These are phyloP conservation scores for Crioceris asparagi DNA, from an alignment of 2,888 invertebrate species.

Conservation along the genomic window DNA sequence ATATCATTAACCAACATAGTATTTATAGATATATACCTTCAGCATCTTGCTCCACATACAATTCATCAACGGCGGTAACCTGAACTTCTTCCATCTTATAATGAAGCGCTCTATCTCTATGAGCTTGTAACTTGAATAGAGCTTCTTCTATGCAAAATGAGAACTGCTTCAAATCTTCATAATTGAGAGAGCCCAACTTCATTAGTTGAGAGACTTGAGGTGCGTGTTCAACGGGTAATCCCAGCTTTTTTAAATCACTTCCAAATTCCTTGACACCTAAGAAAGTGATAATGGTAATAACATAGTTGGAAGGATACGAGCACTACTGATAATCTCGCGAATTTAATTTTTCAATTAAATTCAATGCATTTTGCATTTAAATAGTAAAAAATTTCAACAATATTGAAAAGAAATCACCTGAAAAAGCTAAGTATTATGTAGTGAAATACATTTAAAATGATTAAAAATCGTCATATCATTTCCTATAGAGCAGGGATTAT, in stretches of 20 bases:
- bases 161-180: slow-evolving; percentile 86
- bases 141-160: slow-evolving; percentile 87
- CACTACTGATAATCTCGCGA: too few species aligned
- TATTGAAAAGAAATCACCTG: too few species aligned
- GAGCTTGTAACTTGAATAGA: slow-evolving; percentile 72
- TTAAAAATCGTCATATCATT: neutral
- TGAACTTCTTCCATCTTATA: slow-evolving; percentile 97
- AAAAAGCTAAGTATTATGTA: too few species aligned
- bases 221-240: slow-evolving; percentile 93
- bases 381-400: too few species aligned
- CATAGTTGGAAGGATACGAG: too few species aligned
- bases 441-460: too few species aligned
- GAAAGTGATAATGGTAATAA: too few species aligned
- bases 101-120: slow-evolving; percentile 77
- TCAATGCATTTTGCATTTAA: too few species aligned
- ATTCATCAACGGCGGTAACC: slow-evolving; percentile 84
- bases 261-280: slow-evolving; percentile 79
- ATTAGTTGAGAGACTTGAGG: slow-evolving; percentile 93
- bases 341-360: too few species aligned
- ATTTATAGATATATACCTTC: slow-evolving; percentile 46
- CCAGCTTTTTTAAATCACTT: slow-evolving; percentile 84
- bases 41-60: slow-evolving; percentile 78
- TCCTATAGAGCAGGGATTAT: too few species aligned
- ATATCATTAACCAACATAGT: neutral
- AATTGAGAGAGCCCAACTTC: slow-evolving; percentile 85